A percentile compares a stretch with the other conserved stretches of the same genome.
Evolutionary conservation across 2,797 vertebrate species (phyloP).

Genomic region (Gymnoscopelus braueri): DNA sequence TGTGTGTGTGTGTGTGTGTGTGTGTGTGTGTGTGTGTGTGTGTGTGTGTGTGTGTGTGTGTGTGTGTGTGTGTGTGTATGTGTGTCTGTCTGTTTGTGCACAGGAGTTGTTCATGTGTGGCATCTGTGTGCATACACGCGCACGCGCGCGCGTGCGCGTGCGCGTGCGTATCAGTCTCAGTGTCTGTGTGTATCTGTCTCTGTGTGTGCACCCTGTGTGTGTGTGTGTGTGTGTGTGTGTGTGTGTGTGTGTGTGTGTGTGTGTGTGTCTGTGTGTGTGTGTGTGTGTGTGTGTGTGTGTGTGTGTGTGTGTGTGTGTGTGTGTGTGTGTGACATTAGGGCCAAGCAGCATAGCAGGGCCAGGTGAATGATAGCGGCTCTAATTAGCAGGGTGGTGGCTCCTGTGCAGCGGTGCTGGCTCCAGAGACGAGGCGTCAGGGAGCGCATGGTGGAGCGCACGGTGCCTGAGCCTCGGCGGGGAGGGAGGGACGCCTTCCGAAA

Average conservation of each 20-base stretch:
- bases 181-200: neutral
- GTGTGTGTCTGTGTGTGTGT: neutral
- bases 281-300: neutral
- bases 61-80: neutral
- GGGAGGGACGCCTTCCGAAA: constrained; percentile 65
- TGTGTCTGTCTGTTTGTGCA: neutral
- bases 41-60: neutral
- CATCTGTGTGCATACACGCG: too few relatives aligned
- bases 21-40: too few relatives aligned
- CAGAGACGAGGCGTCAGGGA: constrained; percentile 72
- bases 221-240: neutral
- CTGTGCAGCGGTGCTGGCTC: constrained; percentile 54
- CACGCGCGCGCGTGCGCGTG: too few relatives aligned
- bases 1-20: neutral
- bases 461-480: constrained; percentile 71
- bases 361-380: constrained; percentile 75
- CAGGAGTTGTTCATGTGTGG: too few relatives aligned
- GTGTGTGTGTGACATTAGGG: constrained; percentile 38
- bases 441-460: constrained; percentile 33
- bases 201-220: neutral
- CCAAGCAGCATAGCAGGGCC: constrained; percentile 61
- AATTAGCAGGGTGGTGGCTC: constrained; percentile 79
- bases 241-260: neutral
- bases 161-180: neutral
- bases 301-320: constrained; percentile 12